A percentile compares a stretch with the other conserved stretches of the same genome.
phyloP scores from a whole-genome alignment of 2,113 vertebrate genomes.

The Setophaga coronata region DNA sequence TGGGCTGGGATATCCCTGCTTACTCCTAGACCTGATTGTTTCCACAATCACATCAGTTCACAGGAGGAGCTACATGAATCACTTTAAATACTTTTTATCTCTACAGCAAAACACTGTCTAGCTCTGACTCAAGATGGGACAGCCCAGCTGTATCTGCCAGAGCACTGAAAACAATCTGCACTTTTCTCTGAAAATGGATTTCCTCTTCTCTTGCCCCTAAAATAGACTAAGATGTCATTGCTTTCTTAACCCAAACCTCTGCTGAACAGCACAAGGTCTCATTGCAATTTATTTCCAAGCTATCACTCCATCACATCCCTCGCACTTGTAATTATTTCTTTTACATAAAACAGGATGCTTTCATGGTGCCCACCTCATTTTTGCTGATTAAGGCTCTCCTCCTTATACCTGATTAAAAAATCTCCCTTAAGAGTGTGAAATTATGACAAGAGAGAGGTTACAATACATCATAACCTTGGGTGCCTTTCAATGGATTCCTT shows the following conservation, averaged over 20 bases:
- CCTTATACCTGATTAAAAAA: slow-evolving; percentile 58
- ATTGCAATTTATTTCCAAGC: slow-evolving; percentile 61
- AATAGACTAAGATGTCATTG: slow-evolving; percentile 1
- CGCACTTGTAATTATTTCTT: slow-evolving; percentile 71
- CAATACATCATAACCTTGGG: slow-evolving; percentile 70
- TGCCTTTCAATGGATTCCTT: slow-evolving; percentile 71
- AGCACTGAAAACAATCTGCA: background rate
- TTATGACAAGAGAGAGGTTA: slow-evolving; percentile 68
- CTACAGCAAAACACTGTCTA: background rate
- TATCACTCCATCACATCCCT: slow-evolving; percentile 56
- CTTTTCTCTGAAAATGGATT: background rate
- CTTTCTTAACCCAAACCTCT: slow-evolving; percentile 32
- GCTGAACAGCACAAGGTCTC: slow-evolving; percentile 19
- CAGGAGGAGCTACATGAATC: background rate
- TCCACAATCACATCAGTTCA: background rate
- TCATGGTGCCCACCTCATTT: slow-evolving; percentile 31
- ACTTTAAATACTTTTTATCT: background rate
- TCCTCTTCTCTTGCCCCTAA: background rate
- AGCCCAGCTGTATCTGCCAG: background rate
- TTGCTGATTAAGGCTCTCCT: slow-evolving; percentile 67
- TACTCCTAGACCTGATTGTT: background rate
- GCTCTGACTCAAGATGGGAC: background rate
- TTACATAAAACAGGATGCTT: slow-evolving; percentile 44
- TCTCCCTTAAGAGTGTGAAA: slow-evolving; percentile 51
- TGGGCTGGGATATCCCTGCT: background rate